Evolutionary conservation across 2,797 vertebrate genomes (phyloP).

Genomic region (Odontamblyopus rebecca): DNA sequence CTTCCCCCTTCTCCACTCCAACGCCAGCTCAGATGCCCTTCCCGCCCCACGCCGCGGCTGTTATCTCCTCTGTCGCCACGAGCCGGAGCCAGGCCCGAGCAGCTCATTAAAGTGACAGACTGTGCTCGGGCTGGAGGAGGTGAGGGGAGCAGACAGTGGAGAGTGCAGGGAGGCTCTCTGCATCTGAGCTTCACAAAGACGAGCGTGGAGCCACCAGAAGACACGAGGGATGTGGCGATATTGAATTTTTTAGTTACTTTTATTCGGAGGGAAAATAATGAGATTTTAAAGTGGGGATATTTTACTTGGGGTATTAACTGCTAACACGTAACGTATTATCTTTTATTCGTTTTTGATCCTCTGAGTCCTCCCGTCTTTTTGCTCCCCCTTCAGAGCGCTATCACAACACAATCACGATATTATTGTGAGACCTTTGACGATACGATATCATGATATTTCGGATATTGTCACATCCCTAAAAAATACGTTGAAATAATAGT

Average conservation of each 20-base stretch:
- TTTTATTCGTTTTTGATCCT: too few species aligned
- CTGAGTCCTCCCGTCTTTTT: too few species aligned
- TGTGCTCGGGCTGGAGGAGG: constrained; percentile 40
- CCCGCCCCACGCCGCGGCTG: constrained; percentile 41
- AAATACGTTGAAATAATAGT: too few species aligned
- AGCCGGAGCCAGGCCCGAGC: constrained; percentile 48
- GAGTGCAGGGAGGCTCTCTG: constrained; percentile 10
- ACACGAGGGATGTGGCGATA: background rate
- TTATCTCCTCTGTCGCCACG: constrained; percentile 54
- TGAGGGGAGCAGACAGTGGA: constrained; percentile 50
- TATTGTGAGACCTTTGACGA: too few species aligned
- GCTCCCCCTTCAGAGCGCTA: too few species aligned
- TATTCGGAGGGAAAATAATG: too few species aligned
- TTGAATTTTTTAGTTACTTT: background rate
- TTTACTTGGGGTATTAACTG: too few species aligned
- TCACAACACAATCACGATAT: too few species aligned
- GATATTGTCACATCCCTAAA: too few species aligned
- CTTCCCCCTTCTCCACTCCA: constrained; percentile 54
- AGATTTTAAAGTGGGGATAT: too few species aligned
- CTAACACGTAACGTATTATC: too few species aligned
- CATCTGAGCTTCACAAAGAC: background rate
- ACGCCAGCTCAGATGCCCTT: constrained; percentile 37
- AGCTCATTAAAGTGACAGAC: constrained; percentile 77
- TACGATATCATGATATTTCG: too few species aligned
- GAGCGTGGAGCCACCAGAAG: background rate